A percentile compares a stretch with the other conserved stretches of the same genome.
Conservation (phyloP, 2,797 vertebrate genomes). For the Coregonus suidteri region DNA sequence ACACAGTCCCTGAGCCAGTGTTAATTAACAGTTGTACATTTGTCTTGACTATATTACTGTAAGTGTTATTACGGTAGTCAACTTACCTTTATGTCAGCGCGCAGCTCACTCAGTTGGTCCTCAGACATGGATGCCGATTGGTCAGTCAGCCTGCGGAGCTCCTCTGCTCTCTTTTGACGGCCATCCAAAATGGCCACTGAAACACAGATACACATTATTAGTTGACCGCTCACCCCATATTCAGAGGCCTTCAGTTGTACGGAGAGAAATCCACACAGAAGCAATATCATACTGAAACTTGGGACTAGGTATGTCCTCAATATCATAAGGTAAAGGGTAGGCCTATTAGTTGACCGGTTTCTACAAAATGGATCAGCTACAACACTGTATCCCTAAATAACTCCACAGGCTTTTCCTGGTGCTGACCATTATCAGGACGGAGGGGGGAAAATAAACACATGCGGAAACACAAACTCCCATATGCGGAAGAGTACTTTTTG, state of each 20-base stretch:
- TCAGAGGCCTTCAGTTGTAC: background rate
- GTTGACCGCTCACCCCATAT: background rate
- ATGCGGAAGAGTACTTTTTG: background rate
- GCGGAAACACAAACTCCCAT: too few relatives aligned
- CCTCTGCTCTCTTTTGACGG: slow-evolving; percentile 90
- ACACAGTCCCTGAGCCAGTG: background rate
- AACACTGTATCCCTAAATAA: background rate
- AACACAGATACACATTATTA: slow-evolving; percentile 39
- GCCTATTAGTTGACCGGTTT: background rate
- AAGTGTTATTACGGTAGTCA: background rate
- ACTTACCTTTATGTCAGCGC: slow-evolving; percentile 92
- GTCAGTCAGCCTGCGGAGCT: slow-evolving; percentile 87
- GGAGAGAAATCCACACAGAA: background rate
- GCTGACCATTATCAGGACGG: background rate
- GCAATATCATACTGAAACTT: background rate
- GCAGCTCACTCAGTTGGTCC: slow-evolving; percentile 89
- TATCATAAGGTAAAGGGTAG: background rate
- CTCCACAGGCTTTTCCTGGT: too few relatives aligned
- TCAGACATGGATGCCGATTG: slow-evolving; percentile 89
- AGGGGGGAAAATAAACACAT: background rate
- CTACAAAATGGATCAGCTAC: background rate
- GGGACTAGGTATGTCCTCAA: background rate
- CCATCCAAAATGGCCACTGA: slow-evolving; percentile 86
- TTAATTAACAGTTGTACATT: background rate
- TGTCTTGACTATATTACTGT: background rate